Percentiles rank a stretch among this genome's conserved stretches.
Conservation (phyloP, 30 jellyfish, hydroid and myxozoan species). For the Pelagia noctiluca region DNA sequence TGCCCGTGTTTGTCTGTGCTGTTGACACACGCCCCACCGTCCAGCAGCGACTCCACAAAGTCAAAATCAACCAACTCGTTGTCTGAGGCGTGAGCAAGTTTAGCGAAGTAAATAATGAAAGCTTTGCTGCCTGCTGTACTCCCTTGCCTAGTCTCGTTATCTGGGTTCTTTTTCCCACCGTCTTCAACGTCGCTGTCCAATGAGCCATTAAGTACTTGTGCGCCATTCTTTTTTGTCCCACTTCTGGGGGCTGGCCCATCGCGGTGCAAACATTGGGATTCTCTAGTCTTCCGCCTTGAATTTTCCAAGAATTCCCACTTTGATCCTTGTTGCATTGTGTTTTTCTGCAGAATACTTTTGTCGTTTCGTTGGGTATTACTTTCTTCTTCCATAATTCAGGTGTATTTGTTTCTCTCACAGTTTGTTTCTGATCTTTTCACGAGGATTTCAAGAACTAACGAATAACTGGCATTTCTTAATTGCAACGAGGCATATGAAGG, state of each 20-base stretch:
- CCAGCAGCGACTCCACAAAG: conserved; percentile 69
- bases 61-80: conserved; percentile 79
- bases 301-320: conserved; percentile 76
- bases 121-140: conserved; percentile 77
- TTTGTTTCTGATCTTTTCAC: too few relatives aligned
- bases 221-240: conserved; percentile 16
- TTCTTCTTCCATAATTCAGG: not conserved
- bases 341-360: conserved; percentile 1
- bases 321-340: conserved; percentile 16
- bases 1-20: conserved; percentile 88
- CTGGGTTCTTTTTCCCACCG: not conserved
- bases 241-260: conserved; percentile 83
- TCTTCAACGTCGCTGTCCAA: conserved; percentile 75
- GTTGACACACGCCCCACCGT: conserved; percentile 80
- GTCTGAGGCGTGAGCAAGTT: conserved; percentile 67
- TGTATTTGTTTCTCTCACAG: not conserved
- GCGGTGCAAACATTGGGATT: conserved; percentile 68
- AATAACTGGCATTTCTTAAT: too few relatives aligned
- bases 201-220: conserved; percentile 48
- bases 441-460: too few relatives aligned
- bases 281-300: conserved; percentile 76
- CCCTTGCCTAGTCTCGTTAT: conserved; percentile 12
- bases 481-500: too few relatives aligned
- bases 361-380: not conserved
- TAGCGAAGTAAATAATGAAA: conserved; percentile 68